Conservation (phyloP, 2,113 vertebrate genomes). For the Sylvilagus bachmani region DNA sequence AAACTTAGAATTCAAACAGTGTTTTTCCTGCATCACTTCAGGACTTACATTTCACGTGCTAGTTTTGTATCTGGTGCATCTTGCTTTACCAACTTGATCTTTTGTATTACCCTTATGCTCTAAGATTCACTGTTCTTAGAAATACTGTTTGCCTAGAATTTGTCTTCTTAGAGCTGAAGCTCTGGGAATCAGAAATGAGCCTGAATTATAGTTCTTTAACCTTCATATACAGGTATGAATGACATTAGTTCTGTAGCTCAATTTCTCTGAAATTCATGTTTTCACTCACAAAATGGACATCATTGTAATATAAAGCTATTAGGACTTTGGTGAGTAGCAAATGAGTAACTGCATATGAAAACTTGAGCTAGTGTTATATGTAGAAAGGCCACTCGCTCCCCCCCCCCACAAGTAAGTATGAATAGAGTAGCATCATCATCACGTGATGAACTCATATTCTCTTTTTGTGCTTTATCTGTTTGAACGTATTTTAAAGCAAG, state of each 20-base stretch:
- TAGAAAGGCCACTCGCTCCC: neutral
- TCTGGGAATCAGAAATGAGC: slow-evolving; percentile 11
- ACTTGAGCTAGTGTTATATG: neutral
- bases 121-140: slow-evolving; percentile 1
- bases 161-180: neutral
- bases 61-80: neutral
- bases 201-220: neutral
- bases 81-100: neutral
- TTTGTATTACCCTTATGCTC: neutral
- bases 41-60: neutral
- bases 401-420: neutral
- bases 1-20: neutral
- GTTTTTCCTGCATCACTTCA: neutral
- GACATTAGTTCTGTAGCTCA: neutral
- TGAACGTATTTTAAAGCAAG: slow-evolving; percentile 25
- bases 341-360: neutral
- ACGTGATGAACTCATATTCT: neutral
- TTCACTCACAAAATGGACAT: neutral
- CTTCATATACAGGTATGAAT: neutral
- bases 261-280: slow-evolving; percentile 42
- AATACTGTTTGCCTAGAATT: slow-evolving; percentile 2
- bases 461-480: neutral
- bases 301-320: neutral
- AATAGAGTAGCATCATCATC: neutral
- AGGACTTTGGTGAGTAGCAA: neutral